Percentiles rank a stretch among this genome's conserved stretches.
phyloP scores from a whole-genome alignment of 2,797 vertebrate genomes.

The Monodelphis domestica region DNA sequence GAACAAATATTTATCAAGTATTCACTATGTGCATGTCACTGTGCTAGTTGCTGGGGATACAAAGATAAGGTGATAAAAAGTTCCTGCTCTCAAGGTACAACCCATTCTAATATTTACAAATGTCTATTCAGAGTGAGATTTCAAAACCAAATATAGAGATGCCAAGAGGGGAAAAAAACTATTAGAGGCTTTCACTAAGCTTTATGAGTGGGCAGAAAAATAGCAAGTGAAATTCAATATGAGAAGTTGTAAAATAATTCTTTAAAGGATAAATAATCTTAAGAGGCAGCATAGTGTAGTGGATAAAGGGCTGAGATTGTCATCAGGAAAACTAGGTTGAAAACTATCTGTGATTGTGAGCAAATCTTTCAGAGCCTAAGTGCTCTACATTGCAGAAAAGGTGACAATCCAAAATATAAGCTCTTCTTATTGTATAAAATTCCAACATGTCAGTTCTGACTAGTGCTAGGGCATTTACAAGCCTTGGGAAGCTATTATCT shows the following conservation, averaged over 20 bases:
- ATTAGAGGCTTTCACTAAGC: neutral
- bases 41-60: neutral
- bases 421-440: neutral
- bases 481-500: neutral
- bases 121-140: conserved; percentile 24
- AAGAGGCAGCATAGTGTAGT: neutral
- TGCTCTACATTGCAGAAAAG: neutral
- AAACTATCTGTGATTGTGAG: neutral
- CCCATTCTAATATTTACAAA: conserved; percentile 23
- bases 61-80: neutral
- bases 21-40: no score
- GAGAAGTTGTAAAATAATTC: neutral
- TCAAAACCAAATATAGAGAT: conserved; percentile 24
- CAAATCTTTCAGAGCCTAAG: neutral
- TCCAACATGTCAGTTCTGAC: neutral
- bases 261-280: neutral
- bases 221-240: neutral
- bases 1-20: neutral
- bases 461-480: neutral
- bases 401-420: neutral
- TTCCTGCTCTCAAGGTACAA: neutral
- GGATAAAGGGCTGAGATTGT: neutral
- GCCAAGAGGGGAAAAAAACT: neutral
- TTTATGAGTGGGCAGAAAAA: neutral
- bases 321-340: neutral